Base-by-base conservation (phyloP, 2,113 vertebrate species). In the Colossoma macropomum region DNA sequence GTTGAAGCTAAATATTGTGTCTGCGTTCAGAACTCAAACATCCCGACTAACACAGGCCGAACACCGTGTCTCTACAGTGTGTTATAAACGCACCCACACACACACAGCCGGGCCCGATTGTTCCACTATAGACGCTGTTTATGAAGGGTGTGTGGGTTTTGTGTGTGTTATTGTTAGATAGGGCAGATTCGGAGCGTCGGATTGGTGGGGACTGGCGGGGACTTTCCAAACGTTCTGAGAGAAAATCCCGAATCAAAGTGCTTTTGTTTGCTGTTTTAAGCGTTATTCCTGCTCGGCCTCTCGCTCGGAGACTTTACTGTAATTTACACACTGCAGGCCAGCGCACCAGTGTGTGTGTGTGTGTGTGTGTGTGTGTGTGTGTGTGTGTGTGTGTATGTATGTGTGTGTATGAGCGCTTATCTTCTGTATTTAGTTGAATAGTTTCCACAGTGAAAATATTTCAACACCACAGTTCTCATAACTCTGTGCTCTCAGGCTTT, bases 181-280 rank as follows among this genome's bases (percentile, higher is more conserved):
- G 27, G 54, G 4, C 41, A 72, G 54, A 71, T 41, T 59, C 71
- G 56, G 50, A 21, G 8, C 16, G 25, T 23, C 17, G 54, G 45
- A 59, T 12, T 25, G n/a, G n/a, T n/a, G n/a, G n/a, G 34, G 34
- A 38, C 34, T 38, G 25, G 34, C 3, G 1, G 79, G 68, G 79
- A 80, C 56, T 80, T 80, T 80, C 79, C 79, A 72, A 77, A n/a
- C n/a, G 19, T 28, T 34, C 17, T 32, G 68, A 80, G 68, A 80
- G 30, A 54, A 41, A 56, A 70, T 56, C 62, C 63, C 23, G n/a
- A 69, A 34, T 69, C 45, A 69, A 34, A 69, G 50, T 15, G 50
- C 52, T 38, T 80, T 54, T 80, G 52, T 71, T 72, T 45, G 28
- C 45, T 15, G 70, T 74, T 54, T 68, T 13, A 16, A 68, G 4